Conservation (phyloP, 2,888 invertebrate genomes). For the Magallana nippona region DNA sequence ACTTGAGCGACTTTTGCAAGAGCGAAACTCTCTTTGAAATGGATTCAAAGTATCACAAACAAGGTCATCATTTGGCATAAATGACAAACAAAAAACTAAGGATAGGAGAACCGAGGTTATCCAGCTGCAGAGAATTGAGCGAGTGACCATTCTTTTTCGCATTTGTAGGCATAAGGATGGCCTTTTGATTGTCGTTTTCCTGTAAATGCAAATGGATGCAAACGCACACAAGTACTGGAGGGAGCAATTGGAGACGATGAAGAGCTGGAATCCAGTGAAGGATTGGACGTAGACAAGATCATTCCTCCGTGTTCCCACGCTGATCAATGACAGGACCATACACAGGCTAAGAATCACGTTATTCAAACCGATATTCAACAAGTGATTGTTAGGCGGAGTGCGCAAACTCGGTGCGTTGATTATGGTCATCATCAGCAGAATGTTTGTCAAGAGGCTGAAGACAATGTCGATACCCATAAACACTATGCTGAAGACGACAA, state of each 20-base stretch:
- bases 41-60: constrained; percentile 65
- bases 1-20: constrained; percentile 40
- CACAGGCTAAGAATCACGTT: constrained; percentile 68
- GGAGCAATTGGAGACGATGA: constrained; percentile 68
- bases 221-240: constrained; percentile 75
- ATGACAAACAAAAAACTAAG: constrained; percentile 65
- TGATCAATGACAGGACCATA: constrained; percentile 68
- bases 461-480: constrained; percentile 43
- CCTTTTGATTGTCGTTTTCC: constrained; percentile 69
- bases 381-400: constrained; percentile 76
- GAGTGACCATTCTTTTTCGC: constrained; percentile 69
- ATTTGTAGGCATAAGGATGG: constrained; percentile 65
- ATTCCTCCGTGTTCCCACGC: constrained; percentile 56
- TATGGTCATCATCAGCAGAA: constrained; percentile 71
- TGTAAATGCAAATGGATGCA: constrained; percentile 74
- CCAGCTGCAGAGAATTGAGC: constrained; percentile 71
- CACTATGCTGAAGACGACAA: constrained; percentile 41
- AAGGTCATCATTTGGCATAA: constrained; percentile 56
- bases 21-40: constrained; percentile 56
- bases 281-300: constrained; percentile 51
- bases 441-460: constrained; percentile 49
- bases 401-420: constrained; percentile 72
- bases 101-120: constrained; percentile 66
- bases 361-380: constrained; percentile 75
- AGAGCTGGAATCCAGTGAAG: constrained; percentile 70